Evolutionary conservation across 92 coral and sea anemone species (phyloP).

Genomic region (Heliopora coerulea): DNA sequence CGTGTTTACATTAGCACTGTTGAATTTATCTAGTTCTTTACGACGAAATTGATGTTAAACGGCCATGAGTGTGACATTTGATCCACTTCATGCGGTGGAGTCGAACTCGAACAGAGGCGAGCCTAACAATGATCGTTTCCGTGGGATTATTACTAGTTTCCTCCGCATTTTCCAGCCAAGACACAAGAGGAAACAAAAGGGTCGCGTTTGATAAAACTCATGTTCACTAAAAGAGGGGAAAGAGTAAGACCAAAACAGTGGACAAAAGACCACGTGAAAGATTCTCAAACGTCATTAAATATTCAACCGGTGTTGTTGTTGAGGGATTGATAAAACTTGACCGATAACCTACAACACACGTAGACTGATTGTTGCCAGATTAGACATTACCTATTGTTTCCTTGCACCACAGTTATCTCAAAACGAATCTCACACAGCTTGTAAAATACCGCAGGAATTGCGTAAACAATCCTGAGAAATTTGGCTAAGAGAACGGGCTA

Average conservation of each 20-base stretch:
- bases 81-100: slow-evolving; percentile 14
- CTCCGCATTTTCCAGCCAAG: slow-evolving; percentile 18
- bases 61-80: slow-evolving; percentile 23
- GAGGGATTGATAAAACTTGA: background rate
- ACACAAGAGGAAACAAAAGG: slow-evolving; percentile 9
- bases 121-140: slow-evolving; percentile 12
- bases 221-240: slow-evolving; percentile 4
- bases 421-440: background rate
- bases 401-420: background rate
- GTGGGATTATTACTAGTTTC: slow-evolving; percentile 1
- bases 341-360: slow-evolving; percentile 15
- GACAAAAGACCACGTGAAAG: background rate
- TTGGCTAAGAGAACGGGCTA: too few relatives aligned
- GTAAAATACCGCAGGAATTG: background rate
- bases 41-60: slow-evolving; percentile 23
- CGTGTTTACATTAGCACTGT: slow-evolving; percentile 33
- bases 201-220: background rate
- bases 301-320: slow-evolving; percentile 10
- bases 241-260: background rate
- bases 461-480: slow-evolving; percentile 1
- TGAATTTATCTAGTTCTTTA: slow-evolving; percentile 3
- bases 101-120: slow-evolving; percentile 12
- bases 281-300: background rate
- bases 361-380: slow-evolving; percentile 23
- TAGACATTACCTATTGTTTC: slow-evolving; percentile 7